phyloP scores from a whole-genome alignment of 2,888 invertebrate species.

The Tridacna gigas region DNA sequence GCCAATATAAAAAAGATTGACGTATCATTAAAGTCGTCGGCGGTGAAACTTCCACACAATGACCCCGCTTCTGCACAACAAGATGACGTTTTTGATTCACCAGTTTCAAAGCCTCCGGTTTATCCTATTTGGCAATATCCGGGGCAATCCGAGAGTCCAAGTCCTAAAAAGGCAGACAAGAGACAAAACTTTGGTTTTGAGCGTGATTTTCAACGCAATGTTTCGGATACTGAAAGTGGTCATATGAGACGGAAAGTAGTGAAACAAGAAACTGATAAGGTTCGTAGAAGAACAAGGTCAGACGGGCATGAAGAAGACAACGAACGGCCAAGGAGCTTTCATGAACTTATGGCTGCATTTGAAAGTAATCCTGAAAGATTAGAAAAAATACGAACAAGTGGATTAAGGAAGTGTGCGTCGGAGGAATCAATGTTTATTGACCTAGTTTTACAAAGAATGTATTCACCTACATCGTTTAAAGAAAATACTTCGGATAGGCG shows the following conservation, averaged over 20 bases:
- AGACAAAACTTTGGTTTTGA: conserved; percentile 27
- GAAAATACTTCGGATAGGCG: conserved; percentile 53
- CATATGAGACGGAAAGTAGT: not conserved
- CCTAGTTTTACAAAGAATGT: conserved; percentile 68
- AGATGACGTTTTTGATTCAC: conserved; percentile 53
- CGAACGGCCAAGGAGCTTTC: conserved; percentile 78
- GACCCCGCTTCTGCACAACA: not conserved
- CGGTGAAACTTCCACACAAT: not conserved
- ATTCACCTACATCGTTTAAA: conserved; percentile 57
- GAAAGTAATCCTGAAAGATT: conserved; percentile 69
- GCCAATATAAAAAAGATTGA: conserved; percentile 39
- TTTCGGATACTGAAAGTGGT: conserved; percentile 48
- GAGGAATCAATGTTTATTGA: conserved; percentile 72
- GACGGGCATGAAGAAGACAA: conserved; percentile 53
- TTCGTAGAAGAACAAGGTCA: conserved; percentile 47
- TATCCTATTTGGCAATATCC: conserved; percentile 68
- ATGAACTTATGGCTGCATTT: conserved; percentile 77
- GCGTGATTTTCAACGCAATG: conserved; percentile 33
- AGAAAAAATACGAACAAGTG: conserved; percentile 60
- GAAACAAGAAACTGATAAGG: conserved; percentile 22
- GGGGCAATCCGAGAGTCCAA: conserved; percentile 39
- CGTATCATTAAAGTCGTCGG: not conserved
- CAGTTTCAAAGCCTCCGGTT: conserved; percentile 69
- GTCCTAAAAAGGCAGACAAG: conserved; percentile 38
- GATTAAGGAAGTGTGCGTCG: conserved; percentile 75